These are phyloP conservation scores for Spongilla lacustris DNA, from an alignment of 37 sponge, comb jelly and placozoan species.

Conservation along the genomic window DNA sequence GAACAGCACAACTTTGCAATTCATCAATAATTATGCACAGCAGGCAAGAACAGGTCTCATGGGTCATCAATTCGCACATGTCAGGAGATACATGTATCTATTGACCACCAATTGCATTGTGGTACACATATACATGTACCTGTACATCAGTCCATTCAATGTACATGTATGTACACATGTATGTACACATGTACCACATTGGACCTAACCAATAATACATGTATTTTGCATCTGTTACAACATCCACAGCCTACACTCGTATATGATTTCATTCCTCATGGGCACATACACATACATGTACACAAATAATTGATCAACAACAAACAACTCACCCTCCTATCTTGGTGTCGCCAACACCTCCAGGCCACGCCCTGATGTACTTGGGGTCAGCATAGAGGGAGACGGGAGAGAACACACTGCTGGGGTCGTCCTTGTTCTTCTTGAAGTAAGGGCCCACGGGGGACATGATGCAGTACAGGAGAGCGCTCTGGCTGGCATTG, in stretches of 20 bases:
- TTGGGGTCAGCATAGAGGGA: constrained; percentile 89
- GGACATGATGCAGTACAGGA: constrained; percentile 81
- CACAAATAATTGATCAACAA: neutral
- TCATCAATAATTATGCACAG: no score
- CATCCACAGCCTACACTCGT: no score
- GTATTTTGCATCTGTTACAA: no score
- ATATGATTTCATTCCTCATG: no score
- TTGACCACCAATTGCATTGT: no score
- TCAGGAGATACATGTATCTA: no score
- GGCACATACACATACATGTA: no score
- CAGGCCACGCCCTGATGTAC: constrained; percentile 92
- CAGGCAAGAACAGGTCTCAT: no score
- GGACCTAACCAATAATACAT: no score
- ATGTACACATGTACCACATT: neutral
- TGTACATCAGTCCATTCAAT: neutral
- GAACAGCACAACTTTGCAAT: no score
- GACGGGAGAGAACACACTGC: constrained; percentile 87
- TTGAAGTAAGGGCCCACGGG: constrained; percentile 98
- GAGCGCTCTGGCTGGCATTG: constrained; percentile 59
- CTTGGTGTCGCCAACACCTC: constrained; percentile 91
- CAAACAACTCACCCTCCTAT: constrained; percentile 82
- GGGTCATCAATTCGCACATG: no score
- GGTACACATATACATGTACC: neutral
- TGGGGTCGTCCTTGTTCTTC: neutral
- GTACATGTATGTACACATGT: no score